Conservation (phyloP, 2,888 invertebrate genomes). For the Cybosia mesomella region DNA sequence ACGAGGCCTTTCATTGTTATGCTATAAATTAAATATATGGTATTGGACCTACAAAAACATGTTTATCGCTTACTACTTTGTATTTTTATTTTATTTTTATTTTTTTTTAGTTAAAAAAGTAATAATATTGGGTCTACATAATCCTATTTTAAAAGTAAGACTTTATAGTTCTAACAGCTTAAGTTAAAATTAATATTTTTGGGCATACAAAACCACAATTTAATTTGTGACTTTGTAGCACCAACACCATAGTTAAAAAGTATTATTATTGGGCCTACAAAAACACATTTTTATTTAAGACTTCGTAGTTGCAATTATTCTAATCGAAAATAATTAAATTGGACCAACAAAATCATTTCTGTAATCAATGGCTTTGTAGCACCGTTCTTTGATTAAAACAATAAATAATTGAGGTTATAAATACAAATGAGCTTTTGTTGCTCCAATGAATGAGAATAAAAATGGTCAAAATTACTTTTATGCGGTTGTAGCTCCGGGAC, state of each 20-base stretch:
- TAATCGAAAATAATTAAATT: slow-evolving; percentile 24
- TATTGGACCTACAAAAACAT: slow-evolving; percentile 16
- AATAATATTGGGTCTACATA: neutral
- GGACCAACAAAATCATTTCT: slow-evolving; percentile 25
- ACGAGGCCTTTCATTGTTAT: slow-evolving; percentile 14
- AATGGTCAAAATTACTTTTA: slow-evolving; percentile 18
- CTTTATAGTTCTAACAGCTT: slow-evolving; percentile 9
- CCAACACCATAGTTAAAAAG: slow-evolving; percentile 6
- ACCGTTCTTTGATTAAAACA: slow-evolving; percentile 8
- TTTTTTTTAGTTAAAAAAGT: neutral
- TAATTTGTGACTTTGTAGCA: slow-evolving; percentile 26
- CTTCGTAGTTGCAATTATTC: slow-evolving; percentile 30
- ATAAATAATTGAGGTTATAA: slow-evolving; percentile 21
- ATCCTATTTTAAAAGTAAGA: neutral
- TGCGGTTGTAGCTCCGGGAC: slow-evolving; percentile 13
- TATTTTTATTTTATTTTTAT: neutral
- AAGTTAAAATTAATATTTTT: slow-evolving; percentile 22
- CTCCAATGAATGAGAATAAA: slow-evolving; percentile 21
- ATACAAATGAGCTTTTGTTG: slow-evolving; percentile 21
- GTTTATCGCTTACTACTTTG: neutral
- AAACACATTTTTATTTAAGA: slow-evolving; percentile 22
- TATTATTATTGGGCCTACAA: slow-evolving; percentile 20
- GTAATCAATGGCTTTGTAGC: slow-evolving; percentile 12
- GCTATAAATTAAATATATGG: slow-evolving; percentile 14
- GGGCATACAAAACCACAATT: slow-evolving; percentile 25